Conservation (phyloP, 2,113 vertebrate genomes). For the Siphamia tubifer region DNA sequence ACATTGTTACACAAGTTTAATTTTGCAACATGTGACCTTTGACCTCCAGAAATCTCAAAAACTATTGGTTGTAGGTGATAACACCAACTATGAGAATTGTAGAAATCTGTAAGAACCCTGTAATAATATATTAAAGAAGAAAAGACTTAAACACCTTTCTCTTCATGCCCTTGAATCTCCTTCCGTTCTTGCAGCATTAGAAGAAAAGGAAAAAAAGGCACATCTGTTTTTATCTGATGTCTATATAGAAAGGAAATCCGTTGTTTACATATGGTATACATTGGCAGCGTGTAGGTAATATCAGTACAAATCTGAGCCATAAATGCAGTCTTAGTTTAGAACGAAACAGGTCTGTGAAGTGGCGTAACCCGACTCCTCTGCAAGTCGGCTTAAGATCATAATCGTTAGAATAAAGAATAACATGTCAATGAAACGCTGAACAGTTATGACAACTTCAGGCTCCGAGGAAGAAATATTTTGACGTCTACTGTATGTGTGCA, state of each 20-base stretch:
- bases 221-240: not conserved
- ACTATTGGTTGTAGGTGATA: no score
- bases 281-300: not conserved
- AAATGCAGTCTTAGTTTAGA: not conserved
- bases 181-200: not conserved
- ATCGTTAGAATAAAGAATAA: conserved; percentile 6
- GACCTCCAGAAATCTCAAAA: no score
- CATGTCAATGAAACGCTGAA: conserved; percentile 19
- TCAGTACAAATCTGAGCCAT: not conserved
- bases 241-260: not conserved
- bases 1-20: no score
- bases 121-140: not conserved
- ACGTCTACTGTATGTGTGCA: conserved; percentile 10
- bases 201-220: not conserved
- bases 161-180: not conserved
- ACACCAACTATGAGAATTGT: no score
- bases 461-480: conserved; percentile 15
- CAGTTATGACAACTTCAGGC: conserved; percentile 35
- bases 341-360: not conserved
- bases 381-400: conserved; percentile 13
- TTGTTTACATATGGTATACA: not conserved
- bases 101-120: no score
- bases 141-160: not conserved
- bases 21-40: no score
- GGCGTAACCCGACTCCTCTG: not conserved